A percentile compares a stretch with the other conserved stretches of the same genome.
These are phyloP conservation scores for Helicoverpa armigera DNA, from an alignment of 1,140 invertebrate species.

Conservation along the genomic window DNA sequence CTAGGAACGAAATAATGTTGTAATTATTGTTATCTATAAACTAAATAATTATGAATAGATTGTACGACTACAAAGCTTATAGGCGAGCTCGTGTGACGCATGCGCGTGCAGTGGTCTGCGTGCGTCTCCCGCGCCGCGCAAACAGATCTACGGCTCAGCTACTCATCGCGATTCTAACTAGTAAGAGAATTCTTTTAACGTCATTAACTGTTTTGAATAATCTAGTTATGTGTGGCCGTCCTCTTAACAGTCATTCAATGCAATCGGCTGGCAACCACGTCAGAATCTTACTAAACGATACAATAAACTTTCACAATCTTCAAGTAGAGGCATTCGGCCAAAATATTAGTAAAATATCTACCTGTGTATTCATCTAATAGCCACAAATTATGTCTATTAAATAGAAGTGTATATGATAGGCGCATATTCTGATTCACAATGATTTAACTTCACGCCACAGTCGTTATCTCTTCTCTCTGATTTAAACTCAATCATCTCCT, in stretches of 20 bases:
- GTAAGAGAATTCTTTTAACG: slow-evolving; percentile 37
- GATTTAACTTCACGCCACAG: slow-evolving; percentile 20
- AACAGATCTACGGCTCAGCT: slow-evolving; percentile 45
- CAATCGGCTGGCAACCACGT: background rate
- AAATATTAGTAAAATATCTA: slow-evolving; percentile 35
- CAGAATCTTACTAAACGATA: background rate
- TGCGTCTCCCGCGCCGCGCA: slow-evolving; percentile 10
- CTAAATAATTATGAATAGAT: slow-evolving; percentile 13
- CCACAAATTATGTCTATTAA: slow-evolving; percentile 2
- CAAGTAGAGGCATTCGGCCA: slow-evolving; percentile 27
- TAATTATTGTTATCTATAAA: slow-evolving; percentile 31
- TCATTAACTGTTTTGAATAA: slow-evolving; percentile 33
- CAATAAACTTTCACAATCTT: slow-evolving; percentile 7
- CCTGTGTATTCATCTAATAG: background rate
- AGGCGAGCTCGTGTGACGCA: slow-evolving; percentile 20
- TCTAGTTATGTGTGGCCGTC: slow-evolving; percentile 32
- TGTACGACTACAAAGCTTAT: slow-evolving; percentile 44
- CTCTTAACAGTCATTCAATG: background rate
- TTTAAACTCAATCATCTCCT: slow-evolving; percentile 30
- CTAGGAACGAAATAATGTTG: slow-evolving; percentile 15
- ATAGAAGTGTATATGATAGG: slow-evolving; percentile 16
- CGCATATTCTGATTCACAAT: background rate
- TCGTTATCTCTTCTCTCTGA: background rate
- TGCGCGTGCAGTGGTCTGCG: background rate
- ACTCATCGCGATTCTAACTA: slow-evolving; percentile 47